These are phyloP conservation scores for Liasis olivaceus DNA, from an alignment of 2,797 vertebrate genomes.

Conservation along the genomic window DNA sequence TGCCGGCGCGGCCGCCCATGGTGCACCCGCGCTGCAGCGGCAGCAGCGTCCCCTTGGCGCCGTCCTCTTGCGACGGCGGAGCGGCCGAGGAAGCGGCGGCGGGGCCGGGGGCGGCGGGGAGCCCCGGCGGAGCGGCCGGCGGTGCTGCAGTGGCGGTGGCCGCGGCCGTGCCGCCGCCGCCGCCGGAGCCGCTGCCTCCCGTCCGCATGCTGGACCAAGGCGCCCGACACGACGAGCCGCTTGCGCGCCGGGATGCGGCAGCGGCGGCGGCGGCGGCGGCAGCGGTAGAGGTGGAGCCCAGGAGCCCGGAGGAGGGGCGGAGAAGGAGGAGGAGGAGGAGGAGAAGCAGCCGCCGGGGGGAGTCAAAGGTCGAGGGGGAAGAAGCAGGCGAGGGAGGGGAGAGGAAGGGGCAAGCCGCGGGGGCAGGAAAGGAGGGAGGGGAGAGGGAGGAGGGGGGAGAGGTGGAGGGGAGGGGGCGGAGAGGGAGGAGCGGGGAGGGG, in stretches of 20 bases:
- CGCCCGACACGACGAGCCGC: constrained; percentile 1
- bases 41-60: constrained; percentile 69
- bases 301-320: background rate
- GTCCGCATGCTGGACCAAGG: constrained; percentile 10
- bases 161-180: constrained; percentile 38
- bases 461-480: too few relatives aligned
- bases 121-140: constrained; percentile 30
- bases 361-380: background rate
- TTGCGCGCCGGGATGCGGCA: constrained; percentile 8
- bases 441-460: background rate
- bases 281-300: constrained; percentile 31
- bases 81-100: constrained; percentile 41
- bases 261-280: constrained; percentile 60
- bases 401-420: background rate
- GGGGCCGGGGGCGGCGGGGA: background rate
- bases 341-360: background rate
- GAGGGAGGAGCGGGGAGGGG: background rate
- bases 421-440: background rate
- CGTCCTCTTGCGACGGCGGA: constrained; percentile 47
- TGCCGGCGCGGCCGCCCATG: constrained; percentile 68
- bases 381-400: background rate
- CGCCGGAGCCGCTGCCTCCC: constrained; percentile 11
- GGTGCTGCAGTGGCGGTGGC: constrained; percentile 51
- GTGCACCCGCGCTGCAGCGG: constrained; percentile 62
- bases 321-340: rapidly evolving